Evolutionary conservation across 2,113 vertebrate genomes (phyloP).

Genomic region (Osmerus mordax): DNA sequence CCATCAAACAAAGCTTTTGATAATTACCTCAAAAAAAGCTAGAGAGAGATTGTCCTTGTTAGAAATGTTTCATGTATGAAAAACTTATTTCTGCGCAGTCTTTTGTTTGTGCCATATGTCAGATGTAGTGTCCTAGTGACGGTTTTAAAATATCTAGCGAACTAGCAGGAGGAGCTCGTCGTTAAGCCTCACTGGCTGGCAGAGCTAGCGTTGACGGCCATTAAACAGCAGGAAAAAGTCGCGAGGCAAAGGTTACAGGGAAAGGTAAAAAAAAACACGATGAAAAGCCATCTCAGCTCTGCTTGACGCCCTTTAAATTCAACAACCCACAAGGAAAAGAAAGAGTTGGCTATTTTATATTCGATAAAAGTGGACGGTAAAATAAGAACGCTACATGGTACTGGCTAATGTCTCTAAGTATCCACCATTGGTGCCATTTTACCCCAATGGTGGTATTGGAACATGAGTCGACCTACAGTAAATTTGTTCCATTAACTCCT

Average conservation of each 20-base stretch:
- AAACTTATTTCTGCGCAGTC: too few species aligned
- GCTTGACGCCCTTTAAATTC: constrained; percentile 18
- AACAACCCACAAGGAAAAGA: background rate
- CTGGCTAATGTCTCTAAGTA: too few species aligned
- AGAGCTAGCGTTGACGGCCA: constrained; percentile 36
- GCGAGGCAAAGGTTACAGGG: constrained; percentile 53
- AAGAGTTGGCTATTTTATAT: background rate
- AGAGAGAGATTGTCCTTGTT: too few species aligned
- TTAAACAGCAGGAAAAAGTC: constrained; percentile 55
- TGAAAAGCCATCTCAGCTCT: constrained; percentile 26
- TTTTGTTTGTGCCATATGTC: background rate
- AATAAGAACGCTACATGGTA: background rate
- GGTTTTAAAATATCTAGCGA: constrained; percentile 46
- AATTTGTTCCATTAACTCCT: background rate
- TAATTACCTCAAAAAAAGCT: too few species aligned
- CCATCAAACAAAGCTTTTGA: too few species aligned
- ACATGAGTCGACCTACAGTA: background rate
- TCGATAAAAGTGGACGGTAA: background rate
- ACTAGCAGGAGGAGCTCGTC: constrained; percentile 42
- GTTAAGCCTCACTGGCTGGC: constrained; percentile 27
- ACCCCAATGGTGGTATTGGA: background rate
- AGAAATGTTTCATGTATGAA: too few species aligned
- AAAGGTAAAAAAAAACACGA: constrained; percentile 52
- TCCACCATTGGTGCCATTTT: too few species aligned
- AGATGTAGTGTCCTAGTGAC: constrained; percentile 12